These are phyloP conservation scores for Sinocyclocheilus rhinocerous DNA, from an alignment of 2,113 vertebrate genomes.

Conservation along the genomic window DNA sequence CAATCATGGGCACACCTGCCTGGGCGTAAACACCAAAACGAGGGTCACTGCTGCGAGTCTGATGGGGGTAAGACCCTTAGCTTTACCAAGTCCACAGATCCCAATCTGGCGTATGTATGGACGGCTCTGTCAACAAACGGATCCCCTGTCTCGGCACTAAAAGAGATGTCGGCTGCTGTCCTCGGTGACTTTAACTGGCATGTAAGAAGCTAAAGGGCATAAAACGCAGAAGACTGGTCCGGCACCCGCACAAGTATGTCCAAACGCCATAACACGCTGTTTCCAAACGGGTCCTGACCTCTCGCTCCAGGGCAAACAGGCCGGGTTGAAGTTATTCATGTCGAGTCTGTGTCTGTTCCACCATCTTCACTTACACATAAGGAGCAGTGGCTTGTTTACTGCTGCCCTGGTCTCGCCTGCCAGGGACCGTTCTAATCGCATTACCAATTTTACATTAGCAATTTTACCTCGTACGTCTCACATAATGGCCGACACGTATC, in stretches of 20 bases:
- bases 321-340: slow-evolving; percentile 56
- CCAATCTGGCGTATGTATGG: slow-evolving; percentile 44
- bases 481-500: slow-evolving; percentile 25
- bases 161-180: slow-evolving; percentile 48
- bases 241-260: slow-evolving; percentile 29
- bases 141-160: slow-evolving; percentile 44
- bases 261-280: slow-evolving; percentile 44
- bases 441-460: slow-evolving; percentile 55
- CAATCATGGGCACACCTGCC: slow-evolving; percentile 58
- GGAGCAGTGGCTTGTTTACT: slow-evolving; percentile 55
- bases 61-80: slow-evolving; percentile 60
- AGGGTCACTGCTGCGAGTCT: slow-evolving; percentile 50
- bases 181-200: slow-evolving; percentile 58
- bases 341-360: slow-evolving; percentile 44
- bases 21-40: slow-evolving; percentile 55
- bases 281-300: slow-evolving; percentile 52
- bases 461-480: slow-evolving; percentile 50
- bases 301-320: slow-evolving; percentile 49
- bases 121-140: slow-evolving; percentile 50
- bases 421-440: slow-evolving; percentile 54
- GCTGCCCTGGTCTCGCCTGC: slow-evolving; percentile 47
- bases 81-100: slow-evolving; percentile 32
- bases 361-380: slow-evolving; percentile 54
- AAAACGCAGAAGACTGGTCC: slow-evolving; percentile 47
- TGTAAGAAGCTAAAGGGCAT: slow-evolving; percentile 60